Evolutionary conservation across 2,797 vertebrate genomes (phyloP).

Genomic region (Sebastes umbrosus): DNA sequence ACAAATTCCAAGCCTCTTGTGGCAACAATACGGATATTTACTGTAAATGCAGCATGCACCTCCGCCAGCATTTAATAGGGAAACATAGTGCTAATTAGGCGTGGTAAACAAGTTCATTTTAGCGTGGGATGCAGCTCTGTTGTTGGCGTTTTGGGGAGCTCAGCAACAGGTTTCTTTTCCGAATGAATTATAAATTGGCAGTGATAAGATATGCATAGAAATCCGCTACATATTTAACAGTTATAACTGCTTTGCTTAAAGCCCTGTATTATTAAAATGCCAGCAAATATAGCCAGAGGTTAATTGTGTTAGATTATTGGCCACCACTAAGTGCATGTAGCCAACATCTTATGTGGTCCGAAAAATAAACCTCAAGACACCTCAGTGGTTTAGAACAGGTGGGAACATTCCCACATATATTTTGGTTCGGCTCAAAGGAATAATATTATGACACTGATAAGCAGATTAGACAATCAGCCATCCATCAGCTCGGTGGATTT

Average conservation of each 20-base stretch:
- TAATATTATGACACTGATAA: constrained; percentile 7
- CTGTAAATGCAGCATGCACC: not conserved
- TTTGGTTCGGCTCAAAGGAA: constrained; percentile 1
- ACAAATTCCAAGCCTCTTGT: constrained; percentile 12
- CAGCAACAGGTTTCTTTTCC: not conserved
- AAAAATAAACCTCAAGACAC: not conserved
- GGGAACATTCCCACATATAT: not conserved
- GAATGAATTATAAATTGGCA: not conserved
- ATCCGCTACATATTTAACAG: not conserved
- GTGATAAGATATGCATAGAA: not conserved
- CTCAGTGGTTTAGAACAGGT: not conserved
- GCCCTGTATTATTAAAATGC: not conserved
- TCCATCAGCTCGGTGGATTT: constrained; percentile 33
- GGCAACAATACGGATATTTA: constrained; percentile 4
- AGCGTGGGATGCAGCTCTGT: not conserved
- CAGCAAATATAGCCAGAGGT: not conserved
- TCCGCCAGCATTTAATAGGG: not conserved
- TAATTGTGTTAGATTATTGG: not conserved
- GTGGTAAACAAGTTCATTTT: not conserved
- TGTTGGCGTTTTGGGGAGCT: not conserved
- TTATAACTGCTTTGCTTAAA: not conserved
- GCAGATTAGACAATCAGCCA: constrained; percentile 46
- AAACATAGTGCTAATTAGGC: not conserved
- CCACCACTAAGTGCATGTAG: not conserved
- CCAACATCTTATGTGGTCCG: not conserved